Evolutionary conservation across 2,797 vertebrate genomes (phyloP), one percentile per base, ranked within the genome.

Genomic region (Tarsius wallacei): DNA sequence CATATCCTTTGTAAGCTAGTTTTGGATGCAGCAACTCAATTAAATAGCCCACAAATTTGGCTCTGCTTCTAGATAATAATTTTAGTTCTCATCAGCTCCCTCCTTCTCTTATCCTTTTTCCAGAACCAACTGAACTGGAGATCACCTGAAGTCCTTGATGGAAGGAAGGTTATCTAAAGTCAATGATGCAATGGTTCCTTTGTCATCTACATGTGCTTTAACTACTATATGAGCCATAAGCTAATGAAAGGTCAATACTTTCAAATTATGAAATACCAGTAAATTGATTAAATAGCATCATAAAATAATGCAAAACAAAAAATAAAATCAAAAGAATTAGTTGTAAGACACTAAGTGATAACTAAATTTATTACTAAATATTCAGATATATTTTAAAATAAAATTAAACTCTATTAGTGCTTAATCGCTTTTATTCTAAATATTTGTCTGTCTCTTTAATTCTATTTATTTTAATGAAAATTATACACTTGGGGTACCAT

Each of bases 381-480:
- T 36, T 76, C 3, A 63, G 53, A 22, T 2, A n/a, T 15, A 80
- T 59, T 74, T 80, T 53, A 92, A 59, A 74, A 80, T 57, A 59
- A 94, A 76, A 82, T 17, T 26, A 53, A 53, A 51, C 15, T 82
- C 17, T 53, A 24, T 14, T 87, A 31, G 6, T 49, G 28, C 64
- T 89, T 15, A 17, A 26, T 59, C 83, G 4, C 12, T 76, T 78
- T 68, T 9, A 71, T 26, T 86, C 22, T 70, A 57, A 70, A 19
- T 53, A 51, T 47, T 57, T 47, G 66, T 24, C 59, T 22, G 53
- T 8, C 15, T 64, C 7, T 59, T 87, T 57, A 51, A 53, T 97
- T 94, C 66, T 88, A 83, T 87, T 88, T 76, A 64, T 24, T 71
- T 55, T 21, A 87, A 19, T n/a, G 42, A 42, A 74, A 86, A 26